Evolutionary conservation across 2,888 invertebrate species (phyloP).

Genomic region (Mystacides longicornis): DNA sequence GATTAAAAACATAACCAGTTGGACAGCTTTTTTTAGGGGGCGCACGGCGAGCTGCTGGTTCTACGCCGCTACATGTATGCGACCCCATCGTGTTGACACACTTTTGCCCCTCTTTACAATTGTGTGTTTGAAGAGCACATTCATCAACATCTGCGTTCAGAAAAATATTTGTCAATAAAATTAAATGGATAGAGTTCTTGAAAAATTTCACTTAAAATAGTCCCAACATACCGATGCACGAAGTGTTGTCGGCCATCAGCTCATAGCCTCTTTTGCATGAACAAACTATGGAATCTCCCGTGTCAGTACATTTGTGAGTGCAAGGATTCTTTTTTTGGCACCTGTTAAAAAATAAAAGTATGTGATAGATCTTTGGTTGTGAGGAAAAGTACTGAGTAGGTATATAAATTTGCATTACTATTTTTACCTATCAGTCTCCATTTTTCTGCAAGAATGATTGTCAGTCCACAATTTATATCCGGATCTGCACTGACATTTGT

Average conservation of each 20-base stretch:
- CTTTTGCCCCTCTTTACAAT: constrained; percentile 50
- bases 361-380: too few relatives aligned
- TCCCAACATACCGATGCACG: constrained; percentile 59
- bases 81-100: constrained; percentile 63
- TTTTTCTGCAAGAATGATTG: constrained; percentile 57
- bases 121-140: constrained; percentile 55
- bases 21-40: constrained; percentile 44
- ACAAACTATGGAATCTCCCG: constrained; percentile 60
- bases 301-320: constrained; percentile 66
- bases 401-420: too few relatives aligned
- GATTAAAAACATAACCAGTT: constrained; percentile 49
- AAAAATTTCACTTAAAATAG: too few relatives aligned
- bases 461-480: constrained; percentile 64
- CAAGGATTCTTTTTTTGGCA: constrained; percentile 63
- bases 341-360: constrained; percentile 33
- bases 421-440: constrained; percentile 28
- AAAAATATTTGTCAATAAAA: too few relatives aligned
- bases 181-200: too few relatives aligned
- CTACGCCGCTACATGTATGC: constrained; percentile 51
- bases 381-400: too few relatives aligned
- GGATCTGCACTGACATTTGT: constrained; percentile 60
- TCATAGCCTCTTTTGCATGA: constrained; percentile 64
- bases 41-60: background rate
- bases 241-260: constrained; percentile 56
- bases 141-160: constrained; percentile 79